Evolutionary conservation across 35 echinoderm and acorn worm species (phyloP), one percentile per base, ranked within the genome.

Genomic region (Acanthaster planci): DNA sequence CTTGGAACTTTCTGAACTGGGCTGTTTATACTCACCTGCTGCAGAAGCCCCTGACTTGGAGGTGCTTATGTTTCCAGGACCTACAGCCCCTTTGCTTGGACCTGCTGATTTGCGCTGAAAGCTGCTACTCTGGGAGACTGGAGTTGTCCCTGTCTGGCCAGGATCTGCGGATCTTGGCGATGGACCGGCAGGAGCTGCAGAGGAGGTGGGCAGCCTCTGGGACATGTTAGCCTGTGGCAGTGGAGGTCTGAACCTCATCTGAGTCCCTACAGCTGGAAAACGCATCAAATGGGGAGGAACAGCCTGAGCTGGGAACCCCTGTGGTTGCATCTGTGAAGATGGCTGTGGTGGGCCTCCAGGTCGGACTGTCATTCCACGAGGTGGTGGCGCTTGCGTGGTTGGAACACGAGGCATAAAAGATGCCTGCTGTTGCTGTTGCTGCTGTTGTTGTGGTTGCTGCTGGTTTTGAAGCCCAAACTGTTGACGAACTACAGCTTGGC

Each of bases 1-100:
- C 72, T 90, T 83, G 39, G 80, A 80, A 39, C 86, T 87, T 39
- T 94, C 92, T 0, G 83, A 90, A 50, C 83, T 85, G 21, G 39
- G 83, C 18, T 39, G 39, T 38, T 76, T 60, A 60, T 52, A 79
- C 26, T 40, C 44, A 8, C 77, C 44, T 9, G 38, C 5, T 0
- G 76, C 23, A 18, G 23, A 37, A 38, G 58, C 57, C 38, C 32
- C 42, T 10, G 56, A n/a, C 47, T 83, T 83, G 57, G 83, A 38
- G 29, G 57, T 67, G 5, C 55, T 15, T 39, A 32, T 58, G 31
- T 53, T 36, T 31, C 64, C 34, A 26, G 23, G 23, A 72, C 26
- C 23, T 21, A 2, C 10, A 16, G 30, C 26, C 22, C 26, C 23
- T 26, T 72, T 72, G 34, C 64, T 72, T 29, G 64, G 64, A 34